These are phyloP conservation scores for Rhinoderma darwinii DNA, from an alignment of 2,113 vertebrate genomes.

Conservation along the genomic window DNA sequence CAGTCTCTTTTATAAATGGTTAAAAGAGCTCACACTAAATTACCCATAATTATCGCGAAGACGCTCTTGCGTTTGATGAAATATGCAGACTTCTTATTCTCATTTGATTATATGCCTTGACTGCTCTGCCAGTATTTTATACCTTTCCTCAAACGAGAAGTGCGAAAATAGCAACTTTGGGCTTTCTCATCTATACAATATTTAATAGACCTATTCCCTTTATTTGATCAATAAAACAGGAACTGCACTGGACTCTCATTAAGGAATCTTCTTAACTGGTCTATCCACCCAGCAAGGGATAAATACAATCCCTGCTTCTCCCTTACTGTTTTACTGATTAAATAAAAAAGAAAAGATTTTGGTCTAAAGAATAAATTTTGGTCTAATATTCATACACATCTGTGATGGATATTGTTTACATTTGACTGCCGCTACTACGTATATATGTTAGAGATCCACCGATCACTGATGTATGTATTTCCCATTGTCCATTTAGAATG, in stretches of 20 bases:
- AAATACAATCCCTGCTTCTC: constrained; percentile 19
- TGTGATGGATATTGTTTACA: too few relatives aligned
- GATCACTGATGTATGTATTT: too few relatives aligned
- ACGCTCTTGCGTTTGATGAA: constrained; percentile 50
- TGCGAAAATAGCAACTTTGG: neutral
- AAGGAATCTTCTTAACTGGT: constrained; percentile 22
- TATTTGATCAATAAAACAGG: constrained; percentile 44
- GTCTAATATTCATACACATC: too few relatives aligned
- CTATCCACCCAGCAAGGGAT: neutral
- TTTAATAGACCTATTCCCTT: constrained; percentile 15
- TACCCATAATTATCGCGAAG: constrained; percentile 44
- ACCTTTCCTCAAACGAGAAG: neutral
- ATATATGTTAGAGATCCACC: too few relatives aligned
- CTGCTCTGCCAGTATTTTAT: constrained; percentile 17
- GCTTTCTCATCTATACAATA: neutral
- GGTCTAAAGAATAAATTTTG: too few relatives aligned
- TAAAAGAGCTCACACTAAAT: constrained; percentile 41
- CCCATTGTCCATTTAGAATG: too few relatives aligned
- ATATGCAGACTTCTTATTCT: constrained; percentile 36
- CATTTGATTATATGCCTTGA: neutral
- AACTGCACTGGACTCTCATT: neutral
- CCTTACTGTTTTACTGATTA: constrained; percentile 23
- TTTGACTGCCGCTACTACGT: too few relatives aligned
- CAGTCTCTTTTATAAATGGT: constrained; percentile 38
- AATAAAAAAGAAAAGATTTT: constrained; percentile 30